These are phyloP conservation scores for Capra hircus DNA, from an alignment of 2,113 vertebrate genomes.

Conservation along the genomic window DNA sequence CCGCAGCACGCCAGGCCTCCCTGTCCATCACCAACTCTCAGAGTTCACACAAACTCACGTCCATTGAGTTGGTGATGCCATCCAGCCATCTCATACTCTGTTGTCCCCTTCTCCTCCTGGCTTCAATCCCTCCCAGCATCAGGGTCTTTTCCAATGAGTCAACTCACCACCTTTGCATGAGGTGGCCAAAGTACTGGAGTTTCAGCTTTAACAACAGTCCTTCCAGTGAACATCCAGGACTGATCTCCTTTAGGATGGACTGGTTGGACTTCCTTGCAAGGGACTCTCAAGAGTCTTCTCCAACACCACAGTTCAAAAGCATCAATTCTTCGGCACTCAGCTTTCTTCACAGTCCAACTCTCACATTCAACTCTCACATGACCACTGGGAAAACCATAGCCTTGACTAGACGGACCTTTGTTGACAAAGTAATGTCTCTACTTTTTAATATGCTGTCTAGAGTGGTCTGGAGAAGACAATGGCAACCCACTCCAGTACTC, in stretches of 20 bases:
- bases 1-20: fast-evolving
- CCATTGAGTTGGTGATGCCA: not conserved
- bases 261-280: not conserved
- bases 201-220: not conserved
- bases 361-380: not conserved
- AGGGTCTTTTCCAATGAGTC: not conserved
- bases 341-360: not conserved
- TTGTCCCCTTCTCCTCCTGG: not conserved
- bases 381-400: not conserved
- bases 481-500: too few relatives aligned
- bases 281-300: not conserved
- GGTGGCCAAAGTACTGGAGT: not conserved
- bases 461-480: not conserved
- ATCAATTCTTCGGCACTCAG: fast-evolving
- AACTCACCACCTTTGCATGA: not conserved
- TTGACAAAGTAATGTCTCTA: not conserved
- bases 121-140: not conserved
- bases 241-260: not conserved
- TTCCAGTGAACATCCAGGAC: not conserved
- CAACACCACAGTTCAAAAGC: not conserved
- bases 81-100: not conserved
- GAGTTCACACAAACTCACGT: not conserved
- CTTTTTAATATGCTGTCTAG: not conserved
- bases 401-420: not conserved
- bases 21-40: not conserved